Percentiles rank a stretch among this genome's conserved stretches.
Evolutionary conservation across 2,797 vertebrate genomes (phyloP).

Genomic region (Clarias laeviceps): DNA sequence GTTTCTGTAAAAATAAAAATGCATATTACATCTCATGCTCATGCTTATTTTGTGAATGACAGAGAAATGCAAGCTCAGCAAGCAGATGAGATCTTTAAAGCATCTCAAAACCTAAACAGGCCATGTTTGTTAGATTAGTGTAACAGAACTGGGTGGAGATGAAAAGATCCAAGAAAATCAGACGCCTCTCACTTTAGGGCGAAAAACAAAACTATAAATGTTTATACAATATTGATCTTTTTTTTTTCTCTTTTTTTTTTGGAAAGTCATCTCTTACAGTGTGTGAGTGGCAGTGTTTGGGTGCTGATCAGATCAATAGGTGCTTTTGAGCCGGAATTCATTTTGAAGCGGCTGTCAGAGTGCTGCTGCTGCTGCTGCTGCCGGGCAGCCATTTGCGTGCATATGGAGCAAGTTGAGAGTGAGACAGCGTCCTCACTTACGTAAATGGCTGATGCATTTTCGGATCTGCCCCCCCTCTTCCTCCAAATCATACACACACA

Average conservation of each 20-base stretch:
- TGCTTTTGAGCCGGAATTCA: conserved; percentile 63
- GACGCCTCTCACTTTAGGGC: conserved; percentile 51
- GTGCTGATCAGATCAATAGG: conserved; percentile 59
- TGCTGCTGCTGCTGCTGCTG: conserved; percentile 61
- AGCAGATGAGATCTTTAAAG: conserved; percentile 18
- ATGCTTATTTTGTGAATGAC: neutral
- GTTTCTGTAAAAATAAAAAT: neutral
- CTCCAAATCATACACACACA: conserved; percentile 68
- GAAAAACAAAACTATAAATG: conserved; percentile 41
- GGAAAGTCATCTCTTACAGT: conserved; percentile 65
- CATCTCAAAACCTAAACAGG: neutral
- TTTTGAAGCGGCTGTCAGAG: conserved; percentile 66
- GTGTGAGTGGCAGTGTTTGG: conserved; percentile 58
- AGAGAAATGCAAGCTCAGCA: conserved; percentile 42
- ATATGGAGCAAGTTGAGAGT: conserved; percentile 75
- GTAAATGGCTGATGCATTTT: conserved; percentile 85
- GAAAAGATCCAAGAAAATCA: conserved; percentile 28
- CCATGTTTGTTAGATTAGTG: neutral
- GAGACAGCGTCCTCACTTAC: conserved; percentile 68
- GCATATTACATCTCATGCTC: neutral
- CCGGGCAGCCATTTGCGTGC: conserved; percentile 81
- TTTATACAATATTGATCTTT: conserved; percentile 69
- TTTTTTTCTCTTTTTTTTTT: conserved; percentile 59
- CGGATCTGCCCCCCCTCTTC: conserved; percentile 64
- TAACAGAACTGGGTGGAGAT: neutral